These are phyloP conservation scores for Burhinus bistriatus DNA, from an alignment of 2,113 vertebrate genomes.

Conservation along the genomic window DNA sequence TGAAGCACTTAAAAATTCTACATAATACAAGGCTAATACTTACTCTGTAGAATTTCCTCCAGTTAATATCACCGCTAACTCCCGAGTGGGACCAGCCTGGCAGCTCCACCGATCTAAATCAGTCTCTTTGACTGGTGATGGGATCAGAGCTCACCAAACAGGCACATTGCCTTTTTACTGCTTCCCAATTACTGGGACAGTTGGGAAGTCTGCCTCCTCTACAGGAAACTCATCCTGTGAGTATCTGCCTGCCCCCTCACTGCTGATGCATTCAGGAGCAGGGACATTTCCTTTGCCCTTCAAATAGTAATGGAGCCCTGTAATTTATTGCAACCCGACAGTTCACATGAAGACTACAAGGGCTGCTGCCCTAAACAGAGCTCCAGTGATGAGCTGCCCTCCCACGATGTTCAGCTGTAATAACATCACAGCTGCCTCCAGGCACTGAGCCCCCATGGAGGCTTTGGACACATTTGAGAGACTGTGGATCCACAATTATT, in stretches of 20 bases:
- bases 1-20: slow-evolving; percentile 61
- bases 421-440: neutral
- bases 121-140: neutral
- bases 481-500: neutral
- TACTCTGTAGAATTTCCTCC: slow-evolving; percentile 23
- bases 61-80: slow-evolving; percentile 2
- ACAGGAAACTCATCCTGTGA: neutral
- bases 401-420: neutral
- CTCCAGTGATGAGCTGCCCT: neutral
- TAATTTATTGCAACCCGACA: neutral
- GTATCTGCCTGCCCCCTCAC: neutral
- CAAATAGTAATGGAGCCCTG: neutral
- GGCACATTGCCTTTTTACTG: neutral
- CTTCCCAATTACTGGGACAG: neutral
- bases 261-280: neutral
- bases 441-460: neutral
- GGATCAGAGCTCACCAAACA: neutral
- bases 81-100: neutral
- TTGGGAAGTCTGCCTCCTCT: neutral
- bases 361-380: neutral
- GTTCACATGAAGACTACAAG: accelerated
- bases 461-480: neutral
- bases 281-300: neutral
- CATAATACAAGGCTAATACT: slow-evolving; percentile 42
- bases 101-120: neutral